Base-by-base conservation (phyloP, 2,797 vertebrate species). In the Typhlichthys eigenmanni region DNA sequence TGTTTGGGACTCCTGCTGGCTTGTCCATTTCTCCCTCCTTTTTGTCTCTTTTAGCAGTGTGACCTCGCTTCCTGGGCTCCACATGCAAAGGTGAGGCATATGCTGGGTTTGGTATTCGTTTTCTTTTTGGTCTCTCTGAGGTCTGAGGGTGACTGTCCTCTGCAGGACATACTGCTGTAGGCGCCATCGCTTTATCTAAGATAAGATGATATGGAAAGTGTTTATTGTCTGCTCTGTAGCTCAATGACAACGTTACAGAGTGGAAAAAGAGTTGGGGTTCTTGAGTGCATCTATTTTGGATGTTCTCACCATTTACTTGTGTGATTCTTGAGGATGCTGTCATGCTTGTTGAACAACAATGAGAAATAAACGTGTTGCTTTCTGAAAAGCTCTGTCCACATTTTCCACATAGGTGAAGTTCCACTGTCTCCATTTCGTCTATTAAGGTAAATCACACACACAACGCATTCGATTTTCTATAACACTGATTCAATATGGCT, bases 361-460 rank as follows among this genome's bases (percentile, higher is more conserved):
- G 24, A 29, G 24, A 29, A 29, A 29, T 29, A 29, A 29, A 29
- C 24, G 4, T 29, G 24, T 29, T 29, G 24, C 24, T 29, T 29
- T 29, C 24, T 29, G 24, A 29, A 29, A 4, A 29, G 24, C 24
- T 29, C 87, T 90, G 87, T 54, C 79, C 81, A 48, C 89, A 91
- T 58, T 66, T 84, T 66, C 90, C 84, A 2, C 92, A 92, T 73
- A 59, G 68, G 76, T 90, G 90, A n/a, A 82, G 72, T 67, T 90
- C 86, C 62, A 81, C 74, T 46, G 81, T 85, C 67, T 92, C 92
- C 84, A 94, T 90, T 69, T 84, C 69, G 63, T 62, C 82, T 89
- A 58, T 47, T 52, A 62, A 62, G 45, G 3, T 49, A 34, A 0
- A 14, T 19, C 13, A 32, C n/a, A 17, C 16, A 17, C 13, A 14